A percentile compares a stretch with the other conserved stretches of the same genome.
These are phyloP conservation scores for Phoebastria nigripes DNA, from an alignment of 2,797 vertebrate genomes.

Conservation along the genomic window DNA sequence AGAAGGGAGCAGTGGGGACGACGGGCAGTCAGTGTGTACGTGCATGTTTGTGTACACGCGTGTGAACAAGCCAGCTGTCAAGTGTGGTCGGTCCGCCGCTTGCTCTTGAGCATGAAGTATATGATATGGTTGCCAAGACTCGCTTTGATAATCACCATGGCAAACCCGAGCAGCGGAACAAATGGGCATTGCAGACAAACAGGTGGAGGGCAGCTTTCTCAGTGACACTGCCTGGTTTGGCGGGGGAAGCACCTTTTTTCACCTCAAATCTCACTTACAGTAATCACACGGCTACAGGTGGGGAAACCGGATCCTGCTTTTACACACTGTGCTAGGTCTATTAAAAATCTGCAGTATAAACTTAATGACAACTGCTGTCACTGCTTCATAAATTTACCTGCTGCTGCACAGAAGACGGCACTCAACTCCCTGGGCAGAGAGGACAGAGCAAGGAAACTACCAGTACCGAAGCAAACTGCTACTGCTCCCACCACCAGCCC, in stretches of 20 bases:
- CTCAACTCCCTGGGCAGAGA: neutral
- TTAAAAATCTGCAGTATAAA: neutral
- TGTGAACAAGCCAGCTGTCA: neutral
- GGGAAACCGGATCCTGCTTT: neutral
- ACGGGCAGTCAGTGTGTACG: accelerated
- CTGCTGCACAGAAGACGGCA: neutral
- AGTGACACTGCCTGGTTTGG: neutral
- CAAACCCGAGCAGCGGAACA: neutral
- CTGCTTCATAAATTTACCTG: neutral
- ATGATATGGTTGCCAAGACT: neutral
- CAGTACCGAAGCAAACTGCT: neutral
- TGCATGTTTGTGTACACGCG: accelerated
- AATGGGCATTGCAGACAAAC: accelerated
- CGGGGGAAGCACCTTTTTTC: neutral
- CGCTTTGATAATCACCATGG: neutral
- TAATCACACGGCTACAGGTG: neutral
- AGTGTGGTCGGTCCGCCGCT: neutral
- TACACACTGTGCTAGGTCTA: neutral
- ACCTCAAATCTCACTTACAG: neutral
- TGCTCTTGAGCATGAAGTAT: neutral
- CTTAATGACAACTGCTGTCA: neutral
- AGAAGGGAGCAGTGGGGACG: neutral
- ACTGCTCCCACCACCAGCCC: neutral
- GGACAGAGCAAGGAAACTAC: neutral
- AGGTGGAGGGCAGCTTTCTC: neutral